Evolutionary conservation across 2,888 invertebrate species (phyloP).

Genomic region (Cerastis leucographa): DNA sequence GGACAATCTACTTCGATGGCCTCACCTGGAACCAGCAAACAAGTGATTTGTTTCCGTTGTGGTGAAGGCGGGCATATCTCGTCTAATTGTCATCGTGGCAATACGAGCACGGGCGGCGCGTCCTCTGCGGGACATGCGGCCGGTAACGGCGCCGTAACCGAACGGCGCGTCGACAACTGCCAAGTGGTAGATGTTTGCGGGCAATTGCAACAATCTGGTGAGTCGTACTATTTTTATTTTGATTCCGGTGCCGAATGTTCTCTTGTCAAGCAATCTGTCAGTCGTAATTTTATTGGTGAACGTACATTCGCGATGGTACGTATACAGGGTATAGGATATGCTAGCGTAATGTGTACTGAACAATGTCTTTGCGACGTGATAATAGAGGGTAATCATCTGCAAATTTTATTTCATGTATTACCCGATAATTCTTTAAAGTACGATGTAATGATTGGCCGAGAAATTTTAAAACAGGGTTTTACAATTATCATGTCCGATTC

Average conservation of each 20-base stretch:
- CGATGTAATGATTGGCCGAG: not conserved
- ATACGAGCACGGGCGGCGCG: no score
- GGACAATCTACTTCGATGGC: no score
- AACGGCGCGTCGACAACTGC: no score
- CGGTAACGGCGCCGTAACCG: no score
- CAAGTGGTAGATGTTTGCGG: no score
- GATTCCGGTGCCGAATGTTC: not conserved
- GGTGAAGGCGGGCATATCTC: no score
- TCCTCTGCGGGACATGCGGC: no score
- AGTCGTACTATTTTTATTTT: not conserved
- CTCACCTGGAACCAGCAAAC: no score
- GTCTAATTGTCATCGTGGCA: no score
- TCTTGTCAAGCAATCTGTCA: not conserved
- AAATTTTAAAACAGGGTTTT: not conserved
- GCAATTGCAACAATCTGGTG: no score
- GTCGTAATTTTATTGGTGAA: not conserved
- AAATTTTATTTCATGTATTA: not conserved
- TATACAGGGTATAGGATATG: not conserved
- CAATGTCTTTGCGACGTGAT: not conserved
- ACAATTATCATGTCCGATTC: not conserved
- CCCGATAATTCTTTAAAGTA: not conserved
- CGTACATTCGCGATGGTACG: not conserved
- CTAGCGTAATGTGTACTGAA: not conserved
- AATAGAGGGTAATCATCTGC: not conserved
- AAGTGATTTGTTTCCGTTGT: no score